These are phyloP conservation scores for Xanthia icteritia DNA, from an alignment of 2,888 invertebrate species.

Conservation along the genomic window DNA sequence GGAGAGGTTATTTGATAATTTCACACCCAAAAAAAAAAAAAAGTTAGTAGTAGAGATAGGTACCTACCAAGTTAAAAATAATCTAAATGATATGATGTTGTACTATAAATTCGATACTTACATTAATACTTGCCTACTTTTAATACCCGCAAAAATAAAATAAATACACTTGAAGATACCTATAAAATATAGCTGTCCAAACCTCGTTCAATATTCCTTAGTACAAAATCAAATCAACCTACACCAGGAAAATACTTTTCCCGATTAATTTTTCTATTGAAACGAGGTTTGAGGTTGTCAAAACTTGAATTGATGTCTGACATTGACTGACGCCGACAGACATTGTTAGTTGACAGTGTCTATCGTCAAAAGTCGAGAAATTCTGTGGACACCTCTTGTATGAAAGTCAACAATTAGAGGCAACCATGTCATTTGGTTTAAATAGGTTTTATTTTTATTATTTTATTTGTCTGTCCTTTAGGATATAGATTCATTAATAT, in stretches of 20 bases:
- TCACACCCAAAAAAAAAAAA: no score
- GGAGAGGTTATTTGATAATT: no score
- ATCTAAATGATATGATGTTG: not conserved
- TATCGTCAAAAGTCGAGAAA: not conserved
- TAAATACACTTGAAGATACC: no score
- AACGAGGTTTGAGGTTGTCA: slow-evolving; percentile 22
- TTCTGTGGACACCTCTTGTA: not conserved
- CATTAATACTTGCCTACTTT: not conserved
- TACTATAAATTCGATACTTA: not conserved
- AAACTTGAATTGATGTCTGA: slow-evolving; percentile 26
- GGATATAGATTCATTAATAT: no score
- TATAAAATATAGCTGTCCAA: not conserved
- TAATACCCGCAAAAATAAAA: not conserved
- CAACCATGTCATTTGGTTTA: no score
- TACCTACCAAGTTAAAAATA: no score
- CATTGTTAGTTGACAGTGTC: not conserved
- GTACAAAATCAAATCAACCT: not conserved
- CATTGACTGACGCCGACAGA: slow-evolving; percentile 29
- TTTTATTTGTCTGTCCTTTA: no score
- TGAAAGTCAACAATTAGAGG: not conserved
- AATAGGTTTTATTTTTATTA: no score
- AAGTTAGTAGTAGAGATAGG: no score
- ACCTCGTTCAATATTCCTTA: not conserved
- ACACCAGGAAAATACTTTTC: slow-evolving; percentile 12
- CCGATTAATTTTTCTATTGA: slow-evolving; percentile 12